Evolutionary conservation across 2,797 vertebrate genomes (phyloP), one percentile per base, ranked within the genome.

Genomic region (Pseudomugil gertrudae): DNA sequence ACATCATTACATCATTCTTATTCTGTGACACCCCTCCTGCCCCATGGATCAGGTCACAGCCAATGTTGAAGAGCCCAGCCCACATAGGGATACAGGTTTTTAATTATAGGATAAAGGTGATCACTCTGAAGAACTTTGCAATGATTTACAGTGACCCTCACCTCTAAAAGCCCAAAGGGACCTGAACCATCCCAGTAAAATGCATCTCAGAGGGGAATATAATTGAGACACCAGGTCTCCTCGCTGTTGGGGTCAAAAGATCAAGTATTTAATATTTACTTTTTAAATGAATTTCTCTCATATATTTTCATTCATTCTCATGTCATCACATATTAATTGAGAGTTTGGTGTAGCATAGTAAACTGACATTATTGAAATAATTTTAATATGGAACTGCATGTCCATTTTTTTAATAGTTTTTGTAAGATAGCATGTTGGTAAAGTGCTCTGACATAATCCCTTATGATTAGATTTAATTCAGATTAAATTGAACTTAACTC

Each of bases 91-190:
- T 14, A 45, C 27, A 30, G 9, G 15, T 59, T 11, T 32, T 30
- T 30, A 24, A 19, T 15, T 27, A 27, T 24, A 57, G 40, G 19
- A 26, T 58, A 45, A 29, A 40, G 26, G 14, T 38, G 13, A 38
- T 30, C 19, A 10, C 33, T 13, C 6, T 29, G 55, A 57, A 27
- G 1, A 66, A 38, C 54, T 45, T 30, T 50, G 40, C 30, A 57
- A 19, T 58, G 26, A 57, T 57, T 29, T 57, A 26, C 23, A 40
- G 45, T 51, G 23, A 57, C 47, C 33, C 4, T 21, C 38, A 48
- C 40, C 32, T 66, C 17, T 35, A 7, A 17, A 19, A 36, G 8
- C 13, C 36, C 30, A 27, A 48, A 7, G 15, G 24, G n/a, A 35
- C 5, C 2, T 23, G 30, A 51, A 43, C 27, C 50, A 64, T 43